Percentiles rank a stretch among this genome's conserved stretches.
Evolutionary conservation across 2,113 vertebrate genomes (phyloP).

Genomic region (Paedocypris sp.): DNA sequence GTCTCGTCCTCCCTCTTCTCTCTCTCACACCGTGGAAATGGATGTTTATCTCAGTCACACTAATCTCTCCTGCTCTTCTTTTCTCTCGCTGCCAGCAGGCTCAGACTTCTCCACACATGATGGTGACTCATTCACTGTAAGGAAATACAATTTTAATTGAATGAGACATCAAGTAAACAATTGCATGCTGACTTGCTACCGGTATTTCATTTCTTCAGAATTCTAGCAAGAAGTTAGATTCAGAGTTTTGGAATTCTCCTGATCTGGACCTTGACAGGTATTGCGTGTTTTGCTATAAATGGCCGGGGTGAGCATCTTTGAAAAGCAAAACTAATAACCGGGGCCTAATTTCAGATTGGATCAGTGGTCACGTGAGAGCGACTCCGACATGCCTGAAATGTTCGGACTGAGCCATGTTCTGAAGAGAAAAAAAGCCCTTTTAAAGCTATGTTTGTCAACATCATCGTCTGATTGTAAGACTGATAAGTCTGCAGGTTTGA

Average conservation of each 20-base stretch:
- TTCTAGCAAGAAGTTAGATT: constrained; percentile 53
- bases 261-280: constrained; percentile 39
- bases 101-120: constrained; percentile 41
- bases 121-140: constrained; percentile 56
- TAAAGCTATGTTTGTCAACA: constrained; percentile 40
- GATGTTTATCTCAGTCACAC: constrained; percentile 53
- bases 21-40: constrained; percentile 62
- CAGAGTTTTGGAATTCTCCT: constrained; percentile 50
- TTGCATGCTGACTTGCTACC: no score
- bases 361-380: constrained; percentile 56
- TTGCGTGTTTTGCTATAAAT: background rate
- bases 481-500: constrained; percentile 43
- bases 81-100: constrained; percentile 49
- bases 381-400: constrained; percentile 43
- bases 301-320: background rate
- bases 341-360: background rate
- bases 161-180: no score
- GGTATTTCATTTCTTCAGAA: constrained; percentile 24
- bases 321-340: background rate
- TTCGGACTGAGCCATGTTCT: constrained; percentile 41
- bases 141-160: constrained; percentile 11
- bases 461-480: constrained; percentile 21
- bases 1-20: constrained; percentile 43
- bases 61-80: constrained; percentile 45
- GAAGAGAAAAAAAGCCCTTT: constrained; percentile 54